phyloP scores from a whole-genome alignment of 2,888 invertebrate genomes.

The Tipula vernalis region DNA sequence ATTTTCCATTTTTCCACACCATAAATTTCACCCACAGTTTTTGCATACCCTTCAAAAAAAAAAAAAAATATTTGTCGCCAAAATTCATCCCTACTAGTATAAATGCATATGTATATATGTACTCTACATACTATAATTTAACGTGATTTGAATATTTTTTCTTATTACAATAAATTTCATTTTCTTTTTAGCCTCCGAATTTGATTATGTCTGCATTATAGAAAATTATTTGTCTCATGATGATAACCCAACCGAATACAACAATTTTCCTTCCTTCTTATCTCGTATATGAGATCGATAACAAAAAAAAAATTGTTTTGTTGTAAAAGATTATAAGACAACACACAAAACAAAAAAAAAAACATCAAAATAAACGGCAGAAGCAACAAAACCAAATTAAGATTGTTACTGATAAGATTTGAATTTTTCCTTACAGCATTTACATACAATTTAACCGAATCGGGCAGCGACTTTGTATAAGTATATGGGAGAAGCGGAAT shows the following conservation, averaged over 20 bases:
- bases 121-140: background rate
- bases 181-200: background rate
- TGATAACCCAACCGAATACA: background rate
- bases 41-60: background rate
- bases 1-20: background rate
- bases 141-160: background rate
- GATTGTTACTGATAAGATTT: background rate
- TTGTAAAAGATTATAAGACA: background rate
- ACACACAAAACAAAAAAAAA: background rate
- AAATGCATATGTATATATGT: too few relatives aligned
- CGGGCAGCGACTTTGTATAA: background rate
- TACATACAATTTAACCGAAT: background rate
- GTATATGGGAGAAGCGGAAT: background rate
- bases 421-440: background rate
- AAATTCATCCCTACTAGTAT: background rate
- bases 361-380: background rate
- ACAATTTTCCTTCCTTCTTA: background rate
- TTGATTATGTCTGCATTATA: background rate
- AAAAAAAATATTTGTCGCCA: background rate
- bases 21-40: background rate
- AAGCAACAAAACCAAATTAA: background rate
- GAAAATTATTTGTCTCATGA: slow-evolving; percentile 4
- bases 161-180: background rate
- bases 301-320: background rate
- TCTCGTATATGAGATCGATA: background rate